These are phyloP conservation scores for Protobothrops flavoviridis DNA, from an alignment of 2,113 vertebrate genomes.

Conservation along the genomic window DNA sequence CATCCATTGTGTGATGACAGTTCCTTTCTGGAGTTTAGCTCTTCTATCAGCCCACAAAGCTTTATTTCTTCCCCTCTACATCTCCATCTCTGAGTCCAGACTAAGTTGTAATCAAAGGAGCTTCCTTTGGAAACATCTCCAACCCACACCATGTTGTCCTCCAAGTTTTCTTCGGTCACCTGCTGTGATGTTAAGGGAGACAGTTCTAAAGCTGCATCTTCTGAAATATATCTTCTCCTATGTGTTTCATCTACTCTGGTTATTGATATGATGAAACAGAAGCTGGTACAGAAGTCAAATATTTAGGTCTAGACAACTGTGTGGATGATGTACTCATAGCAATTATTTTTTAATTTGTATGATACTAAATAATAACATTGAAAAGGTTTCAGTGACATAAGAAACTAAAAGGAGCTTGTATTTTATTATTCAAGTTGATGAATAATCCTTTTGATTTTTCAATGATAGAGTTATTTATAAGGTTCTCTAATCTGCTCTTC, in stretches of 20 bases:
- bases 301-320: not conserved
- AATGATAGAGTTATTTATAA: not conserved
- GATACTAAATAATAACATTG: not conserved
- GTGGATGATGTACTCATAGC: not conserved
- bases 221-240: not conserved
- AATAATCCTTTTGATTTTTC: not conserved
- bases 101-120: not conserved
- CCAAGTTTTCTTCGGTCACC: not conserved
- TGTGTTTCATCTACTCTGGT: not conserved
- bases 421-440: not conserved
- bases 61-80: not conserved
- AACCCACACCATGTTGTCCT: not conserved
- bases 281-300: not conserved
- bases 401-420: not conserved
- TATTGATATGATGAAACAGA: not conserved
- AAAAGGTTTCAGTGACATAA: not conserved
- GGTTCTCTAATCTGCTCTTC: not conserved
- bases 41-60: not conserved
- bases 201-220: not conserved
- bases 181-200: not conserved
- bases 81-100: not conserved
- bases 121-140: not conserved
- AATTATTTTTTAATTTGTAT: not conserved
- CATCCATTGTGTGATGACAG: not conserved
- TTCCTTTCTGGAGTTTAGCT: not conserved